Evolutionary conservation across 2,888 invertebrate species (phyloP).

Genomic region (Agapostemon virescens): DNA sequence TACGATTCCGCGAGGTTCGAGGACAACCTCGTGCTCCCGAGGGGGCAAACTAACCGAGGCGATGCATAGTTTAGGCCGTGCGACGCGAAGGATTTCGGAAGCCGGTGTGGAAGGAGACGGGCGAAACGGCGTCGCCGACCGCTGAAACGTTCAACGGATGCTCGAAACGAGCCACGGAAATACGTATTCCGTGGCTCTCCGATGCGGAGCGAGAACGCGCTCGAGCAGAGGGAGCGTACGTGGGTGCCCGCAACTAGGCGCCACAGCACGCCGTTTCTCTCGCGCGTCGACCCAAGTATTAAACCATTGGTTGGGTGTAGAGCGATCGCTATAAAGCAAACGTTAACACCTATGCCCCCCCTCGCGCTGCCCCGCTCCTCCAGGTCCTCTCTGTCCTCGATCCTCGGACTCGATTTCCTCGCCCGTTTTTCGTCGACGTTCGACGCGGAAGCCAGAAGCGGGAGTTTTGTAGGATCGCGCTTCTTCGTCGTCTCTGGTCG

Average conservation of each 20-base stretch:
- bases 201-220: slow-evolving; percentile 36
- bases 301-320: slow-evolving; percentile 69
- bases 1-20: not conserved
- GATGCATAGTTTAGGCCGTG: slow-evolving; percentile 10
- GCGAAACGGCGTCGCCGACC: slow-evolving; percentile 52
- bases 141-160: slow-evolving; percentile 70
- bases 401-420: slow-evolving; percentile 49
- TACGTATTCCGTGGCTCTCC: slow-evolving; percentile 41
- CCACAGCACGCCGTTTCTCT: slow-evolving; percentile 47
- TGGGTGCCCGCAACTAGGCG: slow-evolving; percentile 31
- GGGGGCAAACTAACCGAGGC: slow-evolving; percentile 10
- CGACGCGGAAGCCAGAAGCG: not conserved
- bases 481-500: not conserved
- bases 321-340: slow-evolving; percentile 73
- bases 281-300: slow-evolving; percentile 65
- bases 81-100: slow-evolving; percentile 6
- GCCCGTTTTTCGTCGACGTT: slow-evolving; percentile 32
- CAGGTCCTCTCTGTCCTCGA: not conserved
- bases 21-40: slow-evolving; percentile 1
- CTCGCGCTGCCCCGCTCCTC: slow-evolving; percentile 7
- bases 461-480: not conserved
- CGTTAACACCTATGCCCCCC: slow-evolving; percentile 72
- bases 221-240: slow-evolving; percentile 24
- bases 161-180: slow-evolving; percentile 61
- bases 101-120: slow-evolving; percentile 7